Percentiles rank a stretch among this genome's conserved stretches.
Conservation (phyloP, 2,113 vertebrate species). For the Labeo catla region DNA sequence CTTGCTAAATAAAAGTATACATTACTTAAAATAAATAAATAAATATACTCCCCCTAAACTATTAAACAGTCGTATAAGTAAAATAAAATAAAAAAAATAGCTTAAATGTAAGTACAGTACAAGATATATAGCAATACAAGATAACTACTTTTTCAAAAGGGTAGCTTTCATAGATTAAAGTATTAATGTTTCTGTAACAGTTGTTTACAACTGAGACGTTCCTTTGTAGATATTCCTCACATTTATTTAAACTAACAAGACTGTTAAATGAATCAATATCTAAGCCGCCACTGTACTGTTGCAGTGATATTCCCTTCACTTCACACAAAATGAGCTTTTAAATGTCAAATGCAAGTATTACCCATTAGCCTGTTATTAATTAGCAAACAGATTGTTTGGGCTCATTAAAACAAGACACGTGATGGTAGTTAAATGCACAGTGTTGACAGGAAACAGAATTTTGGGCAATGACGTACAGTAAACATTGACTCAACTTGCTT, state of each 20-base stretch:
- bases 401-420: not conserved
- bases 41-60: too few species aligned
- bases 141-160: not conserved
- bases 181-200: not conserved
- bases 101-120: not conserved
- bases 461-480: not conserved
- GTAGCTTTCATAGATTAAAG: not conserved
- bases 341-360: conserved; percentile 1
- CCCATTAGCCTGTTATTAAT: not conserved
- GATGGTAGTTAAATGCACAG: not conserved
- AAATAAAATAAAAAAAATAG: not conserved
- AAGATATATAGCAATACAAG: not conserved
- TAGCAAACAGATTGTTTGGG: not conserved
- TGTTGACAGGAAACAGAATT: not conserved
- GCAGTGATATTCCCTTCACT: not conserved
- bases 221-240: not conserved
- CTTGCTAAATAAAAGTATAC: too few species aligned
- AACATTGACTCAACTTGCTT: not conserved
- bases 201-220: not conserved
- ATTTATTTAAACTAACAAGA: not conserved
- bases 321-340: not conserved
- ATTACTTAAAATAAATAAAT: too few species aligned
- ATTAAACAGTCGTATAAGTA: not conserved
- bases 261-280: not conserved
- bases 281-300: not conserved